Evolutionary conservation across 2,113 vertebrate genomes (phyloP).

Genomic region (Elanus axillaris): DNA sequence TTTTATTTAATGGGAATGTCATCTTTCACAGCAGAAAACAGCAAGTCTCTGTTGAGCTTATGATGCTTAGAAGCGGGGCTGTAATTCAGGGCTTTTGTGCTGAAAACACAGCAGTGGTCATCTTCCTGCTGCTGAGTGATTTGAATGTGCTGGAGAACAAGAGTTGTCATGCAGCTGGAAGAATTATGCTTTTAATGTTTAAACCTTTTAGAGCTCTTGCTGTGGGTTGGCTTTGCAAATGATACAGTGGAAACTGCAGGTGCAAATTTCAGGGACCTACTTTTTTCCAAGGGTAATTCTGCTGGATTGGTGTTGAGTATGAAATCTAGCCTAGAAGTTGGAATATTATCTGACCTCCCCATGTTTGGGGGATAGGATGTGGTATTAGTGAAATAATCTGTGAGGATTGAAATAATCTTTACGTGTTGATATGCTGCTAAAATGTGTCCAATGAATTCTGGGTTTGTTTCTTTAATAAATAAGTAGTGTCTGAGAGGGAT

Average conservation of each 20-base stretch:
- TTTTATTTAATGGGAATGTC: not conserved
- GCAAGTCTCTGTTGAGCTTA: not conserved
- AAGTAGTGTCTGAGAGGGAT: not conserved
- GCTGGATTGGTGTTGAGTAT: not conserved
- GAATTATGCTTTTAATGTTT: not conserved
- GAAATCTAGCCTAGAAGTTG: not conserved
- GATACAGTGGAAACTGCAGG: not conserved
- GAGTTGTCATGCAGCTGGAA: not conserved
- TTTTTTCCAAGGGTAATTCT: not conserved
- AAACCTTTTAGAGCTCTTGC: not conserved
- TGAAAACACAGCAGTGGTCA: not conserved
- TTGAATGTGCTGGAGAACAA: not conserved
- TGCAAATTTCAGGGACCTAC: not conserved
- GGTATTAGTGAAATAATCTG: not conserved
- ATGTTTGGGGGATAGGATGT: not conserved
- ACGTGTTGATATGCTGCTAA: not conserved
- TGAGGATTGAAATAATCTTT: slow-evolving; percentile 11
- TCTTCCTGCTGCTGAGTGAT: not conserved
- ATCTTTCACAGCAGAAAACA: slow-evolving; percentile 3
- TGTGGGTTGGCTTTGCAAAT: not conserved
- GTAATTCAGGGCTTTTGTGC: not conserved
- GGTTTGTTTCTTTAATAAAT: not conserved
- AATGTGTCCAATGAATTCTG: not conserved
- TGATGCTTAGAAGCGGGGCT: not conserved
- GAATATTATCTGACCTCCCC: not conserved